Evolutionary conservation across 37 sponge, comb jelly and placozoan genomes (phyloP), one percentile per base, ranked within the genome.

Genomic region (Haliclona indistincta): DNA sequence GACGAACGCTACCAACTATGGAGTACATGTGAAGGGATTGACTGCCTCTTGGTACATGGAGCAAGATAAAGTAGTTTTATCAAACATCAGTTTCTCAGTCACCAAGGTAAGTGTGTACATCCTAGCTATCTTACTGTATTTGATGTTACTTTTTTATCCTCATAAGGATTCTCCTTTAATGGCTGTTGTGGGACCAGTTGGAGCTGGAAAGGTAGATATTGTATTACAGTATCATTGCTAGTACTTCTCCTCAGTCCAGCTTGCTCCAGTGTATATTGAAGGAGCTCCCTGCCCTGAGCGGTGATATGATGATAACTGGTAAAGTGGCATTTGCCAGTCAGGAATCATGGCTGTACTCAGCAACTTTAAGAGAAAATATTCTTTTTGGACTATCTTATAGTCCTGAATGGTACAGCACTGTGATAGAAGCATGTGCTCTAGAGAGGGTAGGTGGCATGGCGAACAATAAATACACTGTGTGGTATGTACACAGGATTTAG

Each of bases 301-400:
- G 88, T 2, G 26, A 43, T 0, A 63, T 81, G 37, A 71, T 55
- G 29, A 77, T 83, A 43, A 63, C 42, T n/a, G 89, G 89, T 3
- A 43, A n/a, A 13, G 32, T 88, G 11, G 68, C 76, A 33, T 88
- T 83, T 71, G 70, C 90, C 39, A 74, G 81, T 11, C 90, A 89
- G 53, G 67, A 79, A 33, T 76, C 90, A 37, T 89, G 90, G 90
- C 76, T 89, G 32, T 89, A 80, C 70, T 79, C 86, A 45, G 90
- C 81, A 10, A 89, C 90, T 38, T 17, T 89, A 29, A 76, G 76
- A 51, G 86, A 89, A 13, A 89, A 89, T 40, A 80, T 89, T 49
- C 76, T 89, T 19, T 84, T 89, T 75, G 90, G 90, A 6, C 44
- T 22, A 5, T 52, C 55, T 15, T 70, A 38, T 65, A 38, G 70